Evolutionary conservation across 1,140 invertebrate genomes (phyloP), one percentile per base, ranked within the genome.

Genomic region (Lepidotrigona ventralis): DNA sequence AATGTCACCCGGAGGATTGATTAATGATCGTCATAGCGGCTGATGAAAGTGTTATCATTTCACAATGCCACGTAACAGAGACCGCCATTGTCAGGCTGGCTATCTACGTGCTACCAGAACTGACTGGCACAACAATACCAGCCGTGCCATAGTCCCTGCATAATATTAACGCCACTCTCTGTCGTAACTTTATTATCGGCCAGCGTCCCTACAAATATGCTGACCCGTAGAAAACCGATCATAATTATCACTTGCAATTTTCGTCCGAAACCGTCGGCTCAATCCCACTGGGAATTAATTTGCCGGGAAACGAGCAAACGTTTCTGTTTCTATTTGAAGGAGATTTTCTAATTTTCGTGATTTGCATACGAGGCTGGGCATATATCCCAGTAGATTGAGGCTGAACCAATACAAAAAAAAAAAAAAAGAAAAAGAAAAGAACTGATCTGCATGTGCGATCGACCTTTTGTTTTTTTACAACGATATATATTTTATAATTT

Each of bases 181-280:
- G 79, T 77, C 84, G 84, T 77, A 85, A 85, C 73, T 56, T 84
- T 81, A 84, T 85, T 76, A 82, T 71, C 51, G 78, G 29, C 23
- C 51, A 33, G 51, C 46, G 56, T 68, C 23, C 26, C 46, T 53
- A 21, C 21, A 78, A 78, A 56, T 78, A 77, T 60, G 33, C 26
- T 26, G 26, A 66, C 23, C 54, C 68, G 53, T 58, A 54, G 80
- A 81, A 58, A 76, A 68, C 17, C 80, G 60, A 53, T 80, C 79
- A 8, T 53, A 80, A 80, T 80, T 80, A 63, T 39, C 68, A 26
- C 33, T 19, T 9, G 53, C 64, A 56, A 69, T 79, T 70, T 60
- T 14, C 68, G 14, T n/a, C 58, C 19, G n/a, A 8, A 46, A 53
- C 21, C 54, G 5, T 15, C 23, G 12, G 15, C 9, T 17, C 12